A percentile compares a stretch with the other conserved stretches of the same genome.
phyloP scores from a whole-genome alignment of 2,797 vertebrate species.

The Trematomus bernacchii region DNA sequence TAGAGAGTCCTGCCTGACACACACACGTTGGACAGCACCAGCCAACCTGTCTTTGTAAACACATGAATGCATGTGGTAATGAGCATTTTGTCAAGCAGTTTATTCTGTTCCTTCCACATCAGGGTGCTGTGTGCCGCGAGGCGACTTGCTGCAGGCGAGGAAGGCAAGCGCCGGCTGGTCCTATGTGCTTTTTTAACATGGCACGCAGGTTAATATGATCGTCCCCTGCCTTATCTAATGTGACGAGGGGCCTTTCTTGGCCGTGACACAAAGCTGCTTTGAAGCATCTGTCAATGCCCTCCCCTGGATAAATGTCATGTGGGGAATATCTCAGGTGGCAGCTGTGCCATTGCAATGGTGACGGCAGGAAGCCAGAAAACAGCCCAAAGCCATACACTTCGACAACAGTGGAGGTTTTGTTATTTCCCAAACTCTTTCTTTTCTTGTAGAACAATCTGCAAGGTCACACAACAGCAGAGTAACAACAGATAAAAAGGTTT shows the following conservation, averaged over 20 bases:
- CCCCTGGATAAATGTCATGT: slow-evolving; percentile 87
- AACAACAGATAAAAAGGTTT: slow-evolving; percentile 25
- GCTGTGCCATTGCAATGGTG: slow-evolving; percentile 74
- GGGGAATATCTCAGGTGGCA: slow-evolving; percentile 87
- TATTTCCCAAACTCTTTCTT: slow-evolving; percentile 9
- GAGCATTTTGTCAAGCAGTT: slow-evolving; percentile 62
- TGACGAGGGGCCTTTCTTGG: slow-evolving; percentile 83
- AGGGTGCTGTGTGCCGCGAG: slow-evolving; percentile 24
- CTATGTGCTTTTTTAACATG: slow-evolving; percentile 72
- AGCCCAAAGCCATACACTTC: slow-evolving; percentile 74
- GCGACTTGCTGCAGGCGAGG: slow-evolving; percentile 52
- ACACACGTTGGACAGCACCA: slow-evolving; percentile 24
- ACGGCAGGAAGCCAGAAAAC: slow-evolving; percentile 77
- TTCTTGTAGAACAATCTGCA: slow-evolving; percentile 44
- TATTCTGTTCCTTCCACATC: slow-evolving; percentile 48
- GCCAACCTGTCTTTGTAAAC: slow-evolving; percentile 44
- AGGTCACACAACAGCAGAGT: slow-evolving; percentile 60
- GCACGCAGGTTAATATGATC: slow-evolving; percentile 80
- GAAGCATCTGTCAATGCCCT: slow-evolving; percentile 86
- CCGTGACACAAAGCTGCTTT: slow-evolving; percentile 84
- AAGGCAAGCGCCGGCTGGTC: slow-evolving; percentile 45
- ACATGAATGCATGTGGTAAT: slow-evolving; percentile 41
- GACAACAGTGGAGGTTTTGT: slow-evolving; percentile 37
- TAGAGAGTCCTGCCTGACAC: slow-evolving; percentile 19
- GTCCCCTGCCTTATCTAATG: slow-evolving; percentile 83